Evolutionary conservation across 2,113 vertebrate species (phyloP), one percentile per base, ranked within the genome.

Genomic region (Callocephalon fimbriatum): DNA sequence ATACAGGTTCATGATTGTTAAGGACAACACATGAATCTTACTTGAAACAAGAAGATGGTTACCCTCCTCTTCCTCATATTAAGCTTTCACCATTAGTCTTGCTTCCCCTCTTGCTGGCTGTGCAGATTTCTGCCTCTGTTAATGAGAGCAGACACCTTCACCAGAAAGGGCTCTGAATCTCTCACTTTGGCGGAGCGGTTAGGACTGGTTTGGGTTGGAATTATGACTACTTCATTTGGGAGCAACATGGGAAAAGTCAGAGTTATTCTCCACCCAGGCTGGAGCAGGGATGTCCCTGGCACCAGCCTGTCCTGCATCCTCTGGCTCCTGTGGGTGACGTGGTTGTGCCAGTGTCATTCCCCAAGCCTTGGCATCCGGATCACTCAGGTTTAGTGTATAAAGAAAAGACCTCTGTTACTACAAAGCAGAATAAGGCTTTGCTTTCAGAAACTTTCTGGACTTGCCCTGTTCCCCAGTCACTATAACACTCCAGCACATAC

Each of bases 281-380:
- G 42, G 67, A 83, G 53, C 0, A 1, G 37, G 48, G 66, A 14
- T 50, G 74, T 70, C 62, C 6, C 2, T 2, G 27, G 19, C 58
- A 76, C 27, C 68, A 81, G 26, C 42, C 56, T 81, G 50, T 45
- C 32, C 42, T 47, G 12, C 32, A 51, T 20, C 15, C 22, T 62
- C 59, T 66, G 71, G 13, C 4, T 86, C 10, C 35, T 74, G 37
- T 20, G 73, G 45, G 31, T 0, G 0, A 12, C 0, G 1, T 70
- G 88, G 31, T 40, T 1, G 0, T 2, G 3, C 13, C 0, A 0
- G 15, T 35, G 44, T 40, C 48, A 12, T 20, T 45, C 14, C 42
- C 25, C 29, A 67, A 67, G 10, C 29, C 35, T 38, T 67, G 88
- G 76, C 79, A n/a, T 54, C 51, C 8, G 29, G 14, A 84, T 32